phyloP scores from a whole-genome alignment of 2,888 invertebrate genomes.

The Chloroclystis v-ata region DNA sequence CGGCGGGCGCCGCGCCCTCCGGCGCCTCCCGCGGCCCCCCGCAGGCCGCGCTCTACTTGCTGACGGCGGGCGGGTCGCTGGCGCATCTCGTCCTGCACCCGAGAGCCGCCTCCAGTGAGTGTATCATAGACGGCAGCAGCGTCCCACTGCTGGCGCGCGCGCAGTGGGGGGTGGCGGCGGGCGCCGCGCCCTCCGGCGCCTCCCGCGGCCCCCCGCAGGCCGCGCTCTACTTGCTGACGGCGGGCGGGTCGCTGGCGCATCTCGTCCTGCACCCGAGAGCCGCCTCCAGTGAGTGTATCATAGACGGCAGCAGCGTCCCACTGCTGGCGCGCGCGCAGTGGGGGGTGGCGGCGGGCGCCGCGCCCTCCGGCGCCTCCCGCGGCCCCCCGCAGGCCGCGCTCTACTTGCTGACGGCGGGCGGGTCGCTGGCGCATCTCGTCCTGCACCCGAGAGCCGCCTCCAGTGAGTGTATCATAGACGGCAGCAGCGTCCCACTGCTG shows the following conservation, averaged over 20 bases:
- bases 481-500: conserved; percentile 83
- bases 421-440: neutral
- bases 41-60: conserved; percentile 91
- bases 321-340: conserved; percentile 85
- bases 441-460: conserved; percentile 1
- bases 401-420: neutral
- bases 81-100: conserved; percentile 94
- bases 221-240: neutral
- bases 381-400: conserved; percentile 46
- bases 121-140: conserved; percentile 72
- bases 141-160: conserved; percentile 88
- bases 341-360: conserved; percentile 51
- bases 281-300: neutral
- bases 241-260: neutral
- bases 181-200: conserved; percentile 66
- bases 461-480: conserved; percentile 53
- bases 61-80: conserved; percentile 92
- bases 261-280: neutral
- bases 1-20: conserved; percentile 63
- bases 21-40: conserved; percentile 39
- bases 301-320: conserved; percentile 81
- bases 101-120: conserved; percentile 67
- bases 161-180: conserved; percentile 52
- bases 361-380: conserved; percentile 55
- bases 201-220: conserved; percentile 46